phyloP scores from a whole-genome alignment of 2,797 vertebrate species.

The Bovichtus variegatus region DNA sequence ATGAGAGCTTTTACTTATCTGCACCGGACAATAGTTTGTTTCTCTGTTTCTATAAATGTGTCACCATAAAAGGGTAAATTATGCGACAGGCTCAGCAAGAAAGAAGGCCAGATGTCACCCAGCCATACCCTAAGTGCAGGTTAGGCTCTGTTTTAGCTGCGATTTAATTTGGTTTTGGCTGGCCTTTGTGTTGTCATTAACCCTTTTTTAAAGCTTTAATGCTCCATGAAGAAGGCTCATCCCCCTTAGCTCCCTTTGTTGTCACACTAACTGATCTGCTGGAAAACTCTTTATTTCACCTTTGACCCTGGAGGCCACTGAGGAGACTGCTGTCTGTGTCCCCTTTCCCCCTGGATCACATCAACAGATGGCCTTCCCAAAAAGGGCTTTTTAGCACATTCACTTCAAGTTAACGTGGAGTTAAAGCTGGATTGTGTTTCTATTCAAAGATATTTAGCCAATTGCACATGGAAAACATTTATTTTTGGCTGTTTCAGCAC shows the following conservation, averaged over 20 bases:
- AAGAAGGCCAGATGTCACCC: slow-evolving; percentile 34
- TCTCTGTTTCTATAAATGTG: neutral
- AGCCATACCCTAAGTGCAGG: slow-evolving; percentile 17
- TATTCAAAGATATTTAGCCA: slow-evolving; percentile 11
- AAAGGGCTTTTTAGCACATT: slow-evolving; percentile 6
- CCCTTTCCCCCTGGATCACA: neutral
- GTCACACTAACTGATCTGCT: slow-evolving; percentile 14
- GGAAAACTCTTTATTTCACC: slow-evolving; percentile 27
- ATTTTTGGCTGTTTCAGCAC: slow-evolving; percentile 21
- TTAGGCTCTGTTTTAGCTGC: slow-evolving; percentile 26
- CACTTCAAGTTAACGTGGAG: neutral
- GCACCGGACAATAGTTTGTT: slow-evolving; percentile 4
- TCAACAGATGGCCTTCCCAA: slow-evolving; percentile 34
- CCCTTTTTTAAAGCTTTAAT: slow-evolving; percentile 19
- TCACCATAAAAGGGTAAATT: neutral
- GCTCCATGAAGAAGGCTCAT: slow-evolving; percentile 19
- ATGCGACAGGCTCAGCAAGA: neutral
- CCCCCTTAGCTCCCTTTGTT: slow-evolving; percentile 10
- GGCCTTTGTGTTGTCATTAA: slow-evolving; percentile 38
- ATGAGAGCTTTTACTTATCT: neutral
- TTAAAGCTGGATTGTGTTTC: slow-evolving; percentile 32
- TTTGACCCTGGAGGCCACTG: slow-evolving; percentile 38
- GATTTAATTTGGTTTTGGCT: slow-evolving; percentile 27
- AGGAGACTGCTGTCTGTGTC: neutral
- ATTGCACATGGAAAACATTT: slow-evolving; percentile 48